Evolutionary conservation across 2,888 invertebrate genomes (phyloP).

Genomic region (Andrena minutula): DNA sequence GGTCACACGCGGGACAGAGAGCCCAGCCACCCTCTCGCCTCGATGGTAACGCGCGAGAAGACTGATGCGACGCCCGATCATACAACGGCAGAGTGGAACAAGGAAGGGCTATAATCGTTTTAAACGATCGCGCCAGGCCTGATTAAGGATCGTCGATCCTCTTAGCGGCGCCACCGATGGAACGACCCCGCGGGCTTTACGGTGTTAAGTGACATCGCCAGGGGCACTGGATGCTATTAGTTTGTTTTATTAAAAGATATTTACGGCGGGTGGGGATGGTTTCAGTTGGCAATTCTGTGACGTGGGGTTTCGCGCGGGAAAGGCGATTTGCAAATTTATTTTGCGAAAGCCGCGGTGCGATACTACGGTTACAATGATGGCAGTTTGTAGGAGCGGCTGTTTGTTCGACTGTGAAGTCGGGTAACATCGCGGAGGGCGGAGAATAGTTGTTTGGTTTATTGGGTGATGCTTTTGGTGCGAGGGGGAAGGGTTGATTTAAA

Average conservation of each 20-base stretch:
- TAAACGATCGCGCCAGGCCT: conserved; percentile 60
- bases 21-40: conserved; percentile 16
- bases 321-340: too few relatives aligned
- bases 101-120: conserved; percentile 66
- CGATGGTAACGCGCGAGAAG: conserved; percentile 44
- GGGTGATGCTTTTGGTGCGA: not conserved
- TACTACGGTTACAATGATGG: too few relatives aligned
- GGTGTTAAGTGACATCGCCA: conserved; percentile 31
- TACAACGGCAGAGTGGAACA: conserved; percentile 27
- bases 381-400: too few relatives aligned
- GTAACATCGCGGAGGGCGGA: conserved; percentile 1
- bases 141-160: conserved; percentile 64
- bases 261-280: not conserved
- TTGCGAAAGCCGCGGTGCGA: too few relatives aligned
- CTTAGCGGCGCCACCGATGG: conserved; percentile 55
- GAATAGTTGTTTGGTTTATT: conserved; percentile 43
- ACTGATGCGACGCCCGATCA: conserved; percentile 38
- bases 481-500: not conserved
- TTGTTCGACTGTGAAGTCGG: conserved; percentile 14
- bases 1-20: conserved; percentile 42
- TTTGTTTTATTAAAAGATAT: conserved; percentile 37
- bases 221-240: conserved; percentile 20
- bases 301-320: too few relatives aligned
- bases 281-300: too few relatives aligned
- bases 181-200: conserved; percentile 51